Evolutionary conservation across 2,888 invertebrate genomes (phyloP).

Genomic region (Xestia c-nigrum): DNA sequence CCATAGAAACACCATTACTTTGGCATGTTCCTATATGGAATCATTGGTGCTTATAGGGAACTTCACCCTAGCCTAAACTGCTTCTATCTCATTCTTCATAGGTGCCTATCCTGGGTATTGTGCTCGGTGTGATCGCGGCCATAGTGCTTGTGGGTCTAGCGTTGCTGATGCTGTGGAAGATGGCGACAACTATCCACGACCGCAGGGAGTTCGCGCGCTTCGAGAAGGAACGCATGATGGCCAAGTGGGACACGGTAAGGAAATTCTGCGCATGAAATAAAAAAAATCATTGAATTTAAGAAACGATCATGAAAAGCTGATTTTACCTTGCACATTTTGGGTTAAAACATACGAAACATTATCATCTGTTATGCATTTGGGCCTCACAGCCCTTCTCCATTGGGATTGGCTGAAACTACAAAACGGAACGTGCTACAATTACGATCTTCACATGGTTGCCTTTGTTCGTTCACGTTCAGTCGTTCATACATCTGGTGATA

Average conservation of each 20-base stretch:
- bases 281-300: not conserved
- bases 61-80: conserved; percentile 10
- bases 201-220: conserved; percentile 99
- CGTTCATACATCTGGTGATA: not conserved
- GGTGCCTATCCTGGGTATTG: conserved; percentile 95
- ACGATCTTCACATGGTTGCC: not conserved
- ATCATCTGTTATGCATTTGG: conserved; percentile 12
- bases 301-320: not conserved
- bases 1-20: conserved; percentile 6
- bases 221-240: conserved; percentile 99
- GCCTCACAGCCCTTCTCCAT: too few species aligned
- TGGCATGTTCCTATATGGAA: conserved; percentile 1
- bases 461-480: conserved; percentile 1
- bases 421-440: not conserved
- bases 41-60: not conserved
- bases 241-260: conserved; percentile 99
- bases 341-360: conserved; percentile 11
- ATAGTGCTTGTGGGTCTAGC: conserved; percentile 98
- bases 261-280: conserved; percentile 23
- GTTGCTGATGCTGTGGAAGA: conserved; percentile 98
- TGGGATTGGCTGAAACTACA: not conserved
- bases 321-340: conserved; percentile 13
- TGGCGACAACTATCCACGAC: conserved; percentile 99
- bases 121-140: conserved; percentile 98
- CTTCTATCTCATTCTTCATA: conserved; percentile 70